Percentiles rank a stretch among this genome's conserved stretches.
Conservation (phyloP, 2,797 vertebrate genomes). For the Catharus ustulatus region DNA sequence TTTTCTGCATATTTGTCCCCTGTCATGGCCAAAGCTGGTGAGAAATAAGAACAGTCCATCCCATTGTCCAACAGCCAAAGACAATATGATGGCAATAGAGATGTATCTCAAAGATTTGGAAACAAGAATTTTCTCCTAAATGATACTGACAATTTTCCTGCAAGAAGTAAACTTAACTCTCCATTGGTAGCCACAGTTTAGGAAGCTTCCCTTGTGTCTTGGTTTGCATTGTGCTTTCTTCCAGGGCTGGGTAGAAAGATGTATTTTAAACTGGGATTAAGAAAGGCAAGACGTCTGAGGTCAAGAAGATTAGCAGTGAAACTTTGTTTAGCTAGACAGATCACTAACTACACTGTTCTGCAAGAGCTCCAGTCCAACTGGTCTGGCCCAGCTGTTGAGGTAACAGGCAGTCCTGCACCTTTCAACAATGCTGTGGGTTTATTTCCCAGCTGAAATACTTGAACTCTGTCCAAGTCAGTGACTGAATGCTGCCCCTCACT, state of each 20-base stretch:
- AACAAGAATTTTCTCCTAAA: not conserved
- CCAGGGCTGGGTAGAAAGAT: not conserved
- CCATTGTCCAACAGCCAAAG: not conserved
- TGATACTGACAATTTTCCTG: not conserved
- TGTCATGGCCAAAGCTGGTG: not conserved
- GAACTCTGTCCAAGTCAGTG: conserved; percentile 2
- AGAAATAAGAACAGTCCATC: not conserved
- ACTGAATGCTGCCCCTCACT: not conserved
- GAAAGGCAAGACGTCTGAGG: not conserved
- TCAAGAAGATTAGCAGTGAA: conserved; percentile 7
- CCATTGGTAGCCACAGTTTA: not conserved
- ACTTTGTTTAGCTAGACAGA: conserved; percentile 9
- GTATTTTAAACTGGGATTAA: not conserved
- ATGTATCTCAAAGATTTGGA: not conserved
- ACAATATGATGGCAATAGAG: not conserved
- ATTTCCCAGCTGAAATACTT: conserved; percentile 32
- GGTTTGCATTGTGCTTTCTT: not conserved
- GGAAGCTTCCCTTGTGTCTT: not conserved
- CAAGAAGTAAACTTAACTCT: not conserved
- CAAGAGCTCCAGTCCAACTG: not conserved
- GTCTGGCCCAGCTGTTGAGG: not conserved
- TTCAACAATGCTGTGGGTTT: conserved; percentile 3
- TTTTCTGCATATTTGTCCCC: not conserved
- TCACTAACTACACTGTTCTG: not conserved
- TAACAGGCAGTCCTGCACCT: conserved; percentile 46